Evolutionary conservation across 2,113 vertebrate species (phyloP).

Genomic region (Fregetta grallaria): DNA sequence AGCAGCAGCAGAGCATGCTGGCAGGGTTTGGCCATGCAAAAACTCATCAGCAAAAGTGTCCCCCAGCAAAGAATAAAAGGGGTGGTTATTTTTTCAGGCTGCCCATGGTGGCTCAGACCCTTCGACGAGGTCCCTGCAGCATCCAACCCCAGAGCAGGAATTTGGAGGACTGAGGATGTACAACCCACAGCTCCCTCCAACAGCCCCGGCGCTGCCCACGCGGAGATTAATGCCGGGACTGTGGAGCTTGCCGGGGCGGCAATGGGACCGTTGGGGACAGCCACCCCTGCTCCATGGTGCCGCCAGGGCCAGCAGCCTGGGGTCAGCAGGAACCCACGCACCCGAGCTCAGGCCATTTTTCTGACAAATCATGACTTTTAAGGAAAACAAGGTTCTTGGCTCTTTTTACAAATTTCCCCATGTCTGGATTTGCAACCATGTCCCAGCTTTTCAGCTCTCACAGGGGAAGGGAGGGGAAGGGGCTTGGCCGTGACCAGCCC

Average conservation of each 20-base stretch:
- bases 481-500: background rate
- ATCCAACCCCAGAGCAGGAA: rapidly evolving
- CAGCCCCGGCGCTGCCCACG: rapidly evolving
- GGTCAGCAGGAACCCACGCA: background rate
- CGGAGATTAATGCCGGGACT: rapidly evolving
- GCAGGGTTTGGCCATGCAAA: rapidly evolving
- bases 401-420: background rate
- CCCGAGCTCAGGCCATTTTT: background rate
- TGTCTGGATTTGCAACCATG: background rate
- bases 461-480: background rate
- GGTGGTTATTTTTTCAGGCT: background rate
- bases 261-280: background rate
- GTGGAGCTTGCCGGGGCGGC: rapidly evolving
- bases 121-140: rapidly evolving
- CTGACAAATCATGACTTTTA: background rate
- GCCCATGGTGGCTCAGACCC: background rate
- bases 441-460: too few relatives aligned
- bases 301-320: too few relatives aligned
- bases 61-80: background rate
- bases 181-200: background rate
- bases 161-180: background rate
- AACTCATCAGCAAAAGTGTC: background rate
- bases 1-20: background rate
- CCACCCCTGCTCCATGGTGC: background rate
- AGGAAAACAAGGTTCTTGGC: background rate